Evolutionary conservation across 2,888 invertebrate species (phyloP).

Genomic region (Meiosimyza platycephala): DNA sequence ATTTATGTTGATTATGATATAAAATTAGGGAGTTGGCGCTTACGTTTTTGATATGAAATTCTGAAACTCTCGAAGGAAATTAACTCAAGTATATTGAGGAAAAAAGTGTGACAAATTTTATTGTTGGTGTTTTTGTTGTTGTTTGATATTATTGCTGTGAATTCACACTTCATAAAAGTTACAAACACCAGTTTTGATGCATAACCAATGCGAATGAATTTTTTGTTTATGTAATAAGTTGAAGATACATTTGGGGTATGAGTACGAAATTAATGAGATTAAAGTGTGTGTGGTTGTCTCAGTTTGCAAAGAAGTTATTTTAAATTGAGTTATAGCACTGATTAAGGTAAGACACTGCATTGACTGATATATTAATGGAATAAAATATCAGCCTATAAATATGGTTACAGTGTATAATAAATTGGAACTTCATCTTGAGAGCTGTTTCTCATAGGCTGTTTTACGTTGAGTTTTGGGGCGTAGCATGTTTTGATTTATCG

Average conservation of each 20-base stretch:
- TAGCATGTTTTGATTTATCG: too few species aligned
- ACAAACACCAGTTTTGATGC: conserved; percentile 12
- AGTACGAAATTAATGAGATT: neutral
- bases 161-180: conserved; percentile 24
- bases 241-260: too few species aligned
- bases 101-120: neutral
- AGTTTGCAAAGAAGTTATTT: too few species aligned
- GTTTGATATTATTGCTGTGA: too few species aligned
- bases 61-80: conserved; percentile 15
- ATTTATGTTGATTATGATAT: conserved; percentile 35
- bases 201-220: neutral
- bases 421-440: too few species aligned
- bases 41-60: neutral
- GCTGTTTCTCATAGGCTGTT: too few species aligned
- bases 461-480: too few species aligned
- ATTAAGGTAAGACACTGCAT: too few species aligned
- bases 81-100: neutral
- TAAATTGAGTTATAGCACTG: too few species aligned
- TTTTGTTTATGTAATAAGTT: neutral
- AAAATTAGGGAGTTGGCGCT: neutral
- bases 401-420: too few species aligned
- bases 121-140: neutral
- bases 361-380: too few species aligned
- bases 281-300: neutral
- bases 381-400: too few species aligned